Base-by-base conservation (phyloP, 2,113 vertebrate species). In the Rhynchomys soricoides region DNA sequence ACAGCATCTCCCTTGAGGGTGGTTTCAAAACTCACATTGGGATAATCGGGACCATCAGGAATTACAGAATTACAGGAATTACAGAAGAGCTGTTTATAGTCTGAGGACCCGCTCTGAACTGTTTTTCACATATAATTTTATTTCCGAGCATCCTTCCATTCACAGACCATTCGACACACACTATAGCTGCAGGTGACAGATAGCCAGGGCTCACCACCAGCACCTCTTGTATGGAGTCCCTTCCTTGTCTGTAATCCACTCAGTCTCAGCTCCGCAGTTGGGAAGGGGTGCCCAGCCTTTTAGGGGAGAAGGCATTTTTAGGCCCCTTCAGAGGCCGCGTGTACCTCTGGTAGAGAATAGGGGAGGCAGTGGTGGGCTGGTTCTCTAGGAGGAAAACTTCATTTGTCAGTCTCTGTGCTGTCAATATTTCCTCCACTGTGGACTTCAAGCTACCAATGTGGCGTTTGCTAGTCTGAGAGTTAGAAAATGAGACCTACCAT, bases 31-130 rank as follows among this genome's bases (percentile, higher is more conserved):
- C 81, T 31, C n/a, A 19, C 13, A 6, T 66, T 66, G 16, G 12
- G n/a, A 10, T 29, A 7, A 45, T 43, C 10, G 55, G 55, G 40
- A 21, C 40, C 40, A 45, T 12, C 1, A 0, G 29, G 82, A 45
- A 19, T 2, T 66, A 17, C 3, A 43, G 3, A n/a, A 62, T n/a
- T n/a, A n/a, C 1, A 0, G 29, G 82, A 45, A 19, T 2, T 66
- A 17, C 3, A 43, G 3, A n/a, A 62, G 55, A 29, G 22, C 37
- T 29, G 8, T 62, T 43, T 79, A 43, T 43, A 82, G n/a, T 43
- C 8, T 43, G 13, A 83, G 55, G 81, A 24, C 81, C 5, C 31
- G 81, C 43, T 40, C n/a, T 1, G 15, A 43, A 83, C n/a, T 83
- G 81, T 9, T 62, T 83, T 79, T 26, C 22, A 59, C 13, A 5